Evolutionary conservation across 2,113 vertebrate genomes (phyloP).

Genomic region (Myrmophylax atrothorax): DNA sequence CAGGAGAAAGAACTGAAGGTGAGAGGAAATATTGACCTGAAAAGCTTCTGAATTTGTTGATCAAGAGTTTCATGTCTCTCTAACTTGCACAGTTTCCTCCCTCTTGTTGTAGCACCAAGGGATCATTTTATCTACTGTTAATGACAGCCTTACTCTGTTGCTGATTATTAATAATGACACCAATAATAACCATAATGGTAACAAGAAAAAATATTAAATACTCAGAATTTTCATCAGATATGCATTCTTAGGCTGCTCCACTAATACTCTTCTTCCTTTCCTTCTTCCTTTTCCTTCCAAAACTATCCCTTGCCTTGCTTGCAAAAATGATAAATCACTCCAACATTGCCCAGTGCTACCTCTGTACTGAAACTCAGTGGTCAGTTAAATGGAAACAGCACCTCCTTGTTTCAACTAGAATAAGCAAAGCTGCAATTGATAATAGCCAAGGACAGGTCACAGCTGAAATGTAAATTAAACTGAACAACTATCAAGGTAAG

Average conservation of each 20-base stretch:
- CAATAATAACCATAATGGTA: neutral
- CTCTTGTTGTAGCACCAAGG: neutral
- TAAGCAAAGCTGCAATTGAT: accelerated
- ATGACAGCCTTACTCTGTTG: neutral
- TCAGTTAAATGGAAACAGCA: neutral
- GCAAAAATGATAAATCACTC: neutral
- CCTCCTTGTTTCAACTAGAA: neutral
- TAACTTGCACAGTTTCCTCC: neutral
- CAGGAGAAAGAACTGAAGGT: neutral
- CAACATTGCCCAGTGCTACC: neutral
- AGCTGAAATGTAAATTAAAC: neutral
- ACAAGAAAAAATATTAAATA: neutral
- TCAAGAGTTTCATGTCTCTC: neutral
- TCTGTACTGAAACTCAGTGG: neutral
- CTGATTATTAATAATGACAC: neutral
- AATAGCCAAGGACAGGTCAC: neutral
- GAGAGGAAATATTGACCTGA: neutral
- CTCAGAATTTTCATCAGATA: neutral
- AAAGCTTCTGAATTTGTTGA: neutral
- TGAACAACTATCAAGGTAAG: neutral
- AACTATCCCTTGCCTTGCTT: neutral
- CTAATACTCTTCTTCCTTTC: neutral
- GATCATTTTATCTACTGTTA: neutral
- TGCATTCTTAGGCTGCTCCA: neutral
- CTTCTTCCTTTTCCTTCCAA: no score